Evolutionary conservation across 2,888 invertebrate genomes (phyloP).

Genomic region (Pycnomerus fuliginosus): DNA sequence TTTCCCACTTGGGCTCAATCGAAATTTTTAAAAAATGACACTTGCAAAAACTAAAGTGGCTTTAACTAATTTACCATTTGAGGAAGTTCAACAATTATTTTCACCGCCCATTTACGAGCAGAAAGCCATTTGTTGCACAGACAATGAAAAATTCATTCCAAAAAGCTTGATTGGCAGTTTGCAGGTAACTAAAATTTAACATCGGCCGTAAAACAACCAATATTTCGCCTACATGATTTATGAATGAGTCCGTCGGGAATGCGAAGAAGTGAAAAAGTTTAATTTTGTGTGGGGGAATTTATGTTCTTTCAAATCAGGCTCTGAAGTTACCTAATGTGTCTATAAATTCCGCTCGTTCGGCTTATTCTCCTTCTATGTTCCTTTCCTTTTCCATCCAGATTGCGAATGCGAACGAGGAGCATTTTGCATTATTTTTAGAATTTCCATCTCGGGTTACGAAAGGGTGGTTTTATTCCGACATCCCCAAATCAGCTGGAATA

Average conservation of each 20-base stretch:
- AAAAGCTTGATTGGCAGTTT: too few species aligned
- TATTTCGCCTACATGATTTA: slow-evolving; percentile 38
- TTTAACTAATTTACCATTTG: too few species aligned
- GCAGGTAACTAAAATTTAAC: too few species aligned
- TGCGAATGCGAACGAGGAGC: slow-evolving; percentile 28
- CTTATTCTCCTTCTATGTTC: slow-evolving; percentile 25
- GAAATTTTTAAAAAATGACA: too few species aligned
- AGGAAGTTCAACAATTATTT: too few species aligned
- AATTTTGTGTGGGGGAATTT: slow-evolving; percentile 42
- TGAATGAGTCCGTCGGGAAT: slow-evolving; percentile 35
- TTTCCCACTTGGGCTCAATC: too few species aligned
- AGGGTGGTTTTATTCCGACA: slow-evolving; percentile 30
- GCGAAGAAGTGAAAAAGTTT: slow-evolving; percentile 43
- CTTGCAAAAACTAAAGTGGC: too few species aligned
- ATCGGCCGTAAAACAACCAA: too few species aligned
- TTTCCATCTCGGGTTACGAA: slow-evolving; percentile 36
- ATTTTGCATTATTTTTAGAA: slow-evolving; percentile 40
- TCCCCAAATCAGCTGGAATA: slow-evolving; percentile 41
- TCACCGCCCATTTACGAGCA: too few species aligned
- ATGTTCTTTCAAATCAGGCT: slow-evolving; percentile 42
- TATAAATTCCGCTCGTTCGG: slow-evolving; percentile 38
- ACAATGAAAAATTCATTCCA: too few species aligned
- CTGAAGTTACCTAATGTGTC: slow-evolving; percentile 42
- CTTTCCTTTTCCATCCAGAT: slow-evolving; percentile 27
- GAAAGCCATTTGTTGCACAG: too few species aligned